Percentiles rank a stretch among this genome's conserved stretches.
These are phyloP conservation scores for Pteruthius melanotis DNA, from an alignment of 2,113 vertebrate species.

Conservation along the genomic window DNA sequence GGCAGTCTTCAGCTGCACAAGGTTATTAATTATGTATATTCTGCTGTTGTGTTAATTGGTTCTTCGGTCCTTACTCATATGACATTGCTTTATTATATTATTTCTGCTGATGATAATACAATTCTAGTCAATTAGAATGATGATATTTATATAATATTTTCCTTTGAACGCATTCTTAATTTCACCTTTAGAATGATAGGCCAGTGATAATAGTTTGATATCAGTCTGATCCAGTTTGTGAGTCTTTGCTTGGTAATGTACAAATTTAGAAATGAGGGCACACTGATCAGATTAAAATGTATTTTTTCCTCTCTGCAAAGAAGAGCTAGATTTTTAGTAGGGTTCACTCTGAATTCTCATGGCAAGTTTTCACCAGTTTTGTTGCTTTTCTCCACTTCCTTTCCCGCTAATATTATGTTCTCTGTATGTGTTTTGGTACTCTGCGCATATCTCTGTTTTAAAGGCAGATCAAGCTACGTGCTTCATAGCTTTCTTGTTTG, in stretches of 20 bases:
- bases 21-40: not conserved
- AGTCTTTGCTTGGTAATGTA: not conserved
- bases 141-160: not conserved
- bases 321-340: not conserved
- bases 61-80: not conserved
- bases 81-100: not conserved
- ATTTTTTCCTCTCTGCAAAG: not conserved
- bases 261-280: not conserved
- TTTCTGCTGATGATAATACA: not conserved
- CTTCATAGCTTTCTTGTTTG: not conserved
- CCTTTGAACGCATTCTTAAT: not conserved
- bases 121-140: not conserved
- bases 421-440: not conserved
- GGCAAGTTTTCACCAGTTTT: not conserved
- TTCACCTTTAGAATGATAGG: not conserved
- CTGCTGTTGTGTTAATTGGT: not conserved
- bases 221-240: not conserved
- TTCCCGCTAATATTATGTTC: not conserved
- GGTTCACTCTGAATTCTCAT: not conserved
- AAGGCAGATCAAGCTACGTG: not conserved
- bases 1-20: not conserved
- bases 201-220: not conserved
- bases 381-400: not conserved
- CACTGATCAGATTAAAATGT: not conserved
- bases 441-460: not conserved